phyloP scores from a whole-genome alignment of 2,113 vertebrate species.

The Centropus bengalensis region DNA sequence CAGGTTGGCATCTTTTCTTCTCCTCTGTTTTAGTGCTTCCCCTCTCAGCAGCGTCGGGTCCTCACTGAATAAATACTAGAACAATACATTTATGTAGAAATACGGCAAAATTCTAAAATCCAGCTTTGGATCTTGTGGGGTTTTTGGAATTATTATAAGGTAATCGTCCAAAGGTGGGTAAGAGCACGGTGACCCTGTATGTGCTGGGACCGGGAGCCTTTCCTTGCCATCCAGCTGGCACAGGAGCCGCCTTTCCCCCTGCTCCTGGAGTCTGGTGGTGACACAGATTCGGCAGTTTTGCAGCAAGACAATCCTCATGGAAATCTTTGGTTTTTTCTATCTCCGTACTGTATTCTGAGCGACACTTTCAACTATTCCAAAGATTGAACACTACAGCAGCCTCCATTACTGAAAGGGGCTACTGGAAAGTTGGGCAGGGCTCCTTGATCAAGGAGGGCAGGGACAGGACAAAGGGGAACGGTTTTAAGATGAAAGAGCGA shows the following conservation, averaged over 20 bases:
- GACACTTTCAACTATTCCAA: not conserved
- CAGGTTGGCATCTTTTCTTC: constrained; percentile 80
- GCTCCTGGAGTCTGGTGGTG: not conserved
- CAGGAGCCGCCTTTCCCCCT: not conserved
- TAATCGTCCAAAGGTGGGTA: not conserved
- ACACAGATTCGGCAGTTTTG: not conserved
- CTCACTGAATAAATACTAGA: not conserved
- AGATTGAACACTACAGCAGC: too few relatives aligned
- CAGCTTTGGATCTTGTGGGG: not conserved
- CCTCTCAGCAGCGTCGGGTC: not conserved
- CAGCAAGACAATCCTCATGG: not conserved
- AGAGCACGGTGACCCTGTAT: not conserved
- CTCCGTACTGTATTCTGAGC: not conserved
- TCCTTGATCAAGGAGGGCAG: too few relatives aligned
- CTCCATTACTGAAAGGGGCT: too few relatives aligned
- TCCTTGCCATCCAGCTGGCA: not conserved
- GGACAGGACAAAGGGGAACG: too few relatives aligned
- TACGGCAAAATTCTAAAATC: not conserved
- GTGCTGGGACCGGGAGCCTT: not conserved
- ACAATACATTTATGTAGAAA: not conserved
- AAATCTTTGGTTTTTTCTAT: not conserved
- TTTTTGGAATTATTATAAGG: not conserved
- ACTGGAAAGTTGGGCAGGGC: too few relatives aligned
- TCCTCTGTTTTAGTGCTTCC: not conserved
- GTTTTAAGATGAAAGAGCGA: too few relatives aligned